Evolutionary conservation across 2,888 invertebrate species (phyloP), one percentile per base, ranked within the genome.

Genomic region (Cylindroiulus punctatus): DNA sequence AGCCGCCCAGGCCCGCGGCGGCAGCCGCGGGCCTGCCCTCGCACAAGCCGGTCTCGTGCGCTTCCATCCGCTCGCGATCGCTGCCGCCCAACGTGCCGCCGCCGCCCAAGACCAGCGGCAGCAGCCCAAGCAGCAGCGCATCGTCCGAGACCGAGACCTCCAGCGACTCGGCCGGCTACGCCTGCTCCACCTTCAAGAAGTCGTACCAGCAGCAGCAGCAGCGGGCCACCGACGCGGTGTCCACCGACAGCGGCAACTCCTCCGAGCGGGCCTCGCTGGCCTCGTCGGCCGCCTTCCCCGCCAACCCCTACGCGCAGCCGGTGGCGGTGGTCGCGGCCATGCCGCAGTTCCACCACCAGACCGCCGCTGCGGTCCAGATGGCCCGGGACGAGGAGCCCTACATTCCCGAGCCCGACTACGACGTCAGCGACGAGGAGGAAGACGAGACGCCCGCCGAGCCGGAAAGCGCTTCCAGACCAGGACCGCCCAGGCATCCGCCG

Each of bases 331-430:
- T 32, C 2, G 30, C 30, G 0, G 30, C 84, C n/a, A n/a, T n/a
- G 0, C 32, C 26, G 84, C 84, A 36, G 30, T 81, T 17, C 85
- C 87, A 81, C 44, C 42, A 83, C 42, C 57, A 65, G 42, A 42
- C 91, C 5, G 89, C 89, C 10, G 89, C 90, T 30, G 12, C 83
- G 44, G 32, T 44, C 12, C 36, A 42, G 47, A 14, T 30, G 65
- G 30, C 44, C 26, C 84, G 82, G 7, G 84, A 36, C 2, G 36
- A 86, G 22, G 81, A 87, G 0, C 95, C 97, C 12, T 95, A 96
- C n/a, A 97, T 97, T 89, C 97, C 97, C 0, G 97, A 97, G 90
- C 97, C 97, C 0, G 97, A 97, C 91, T 97, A 97, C 92, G 96
- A 96, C 90, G 94, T 96, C 91, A 95, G 95, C 0, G 96, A 96